Conservation (phyloP, 2,797 vertebrate species). For the Acanthopagrus latus region DNA sequence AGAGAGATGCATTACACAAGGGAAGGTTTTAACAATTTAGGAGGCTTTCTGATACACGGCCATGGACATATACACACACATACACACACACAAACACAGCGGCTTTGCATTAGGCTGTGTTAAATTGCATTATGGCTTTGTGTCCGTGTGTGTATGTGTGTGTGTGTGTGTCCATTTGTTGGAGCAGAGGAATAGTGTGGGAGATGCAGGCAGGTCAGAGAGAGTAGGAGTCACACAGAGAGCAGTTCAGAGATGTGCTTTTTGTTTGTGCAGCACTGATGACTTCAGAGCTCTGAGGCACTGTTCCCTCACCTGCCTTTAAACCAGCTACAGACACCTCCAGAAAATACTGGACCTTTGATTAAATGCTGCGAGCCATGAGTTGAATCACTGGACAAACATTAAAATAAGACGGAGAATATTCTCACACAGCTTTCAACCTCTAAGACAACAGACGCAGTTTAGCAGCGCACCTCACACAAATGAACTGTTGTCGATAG, state of each 20-base stretch:
- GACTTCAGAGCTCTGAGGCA: slow-evolving; percentile 39
- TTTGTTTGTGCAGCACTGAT: slow-evolving; percentile 61
- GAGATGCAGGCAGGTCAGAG: slow-evolving; percentile 52
- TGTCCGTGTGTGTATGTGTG: slow-evolving; percentile 30
- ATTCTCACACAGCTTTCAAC: not conserved
- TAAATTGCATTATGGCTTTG: slow-evolving; percentile 59
- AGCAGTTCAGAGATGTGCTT: slow-evolving; percentile 62
- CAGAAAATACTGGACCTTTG: slow-evolving; percentile 43
- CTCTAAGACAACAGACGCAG: slow-evolving; percentile 8
- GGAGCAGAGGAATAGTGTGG: slow-evolving; percentile 39
- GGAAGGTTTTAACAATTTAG: slow-evolving; percentile 66
- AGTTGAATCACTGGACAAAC: slow-evolving; percentile 1
- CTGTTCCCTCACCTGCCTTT: slow-evolving; percentile 42
- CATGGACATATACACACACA: slow-evolving; percentile 9
- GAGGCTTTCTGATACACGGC: slow-evolving; percentile 43
- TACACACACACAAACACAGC: slow-evolving; percentile 40
- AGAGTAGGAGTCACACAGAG: slow-evolving; percentile 54
- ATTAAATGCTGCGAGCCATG: slow-evolving; percentile 28
- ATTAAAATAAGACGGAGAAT: not conserved
- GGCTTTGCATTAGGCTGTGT: slow-evolving; percentile 54
- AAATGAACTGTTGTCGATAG: slow-evolving; percentile 26
- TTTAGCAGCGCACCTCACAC: slow-evolving; percentile 11
- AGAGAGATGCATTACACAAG: slow-evolving; percentile 64
- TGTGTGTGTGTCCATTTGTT: slow-evolving; percentile 50
- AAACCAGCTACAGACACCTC: slow-evolving; percentile 26